Evolutionary conservation across 1,140 invertebrate genomes (phyloP).

Genomic region (Macrosteles quadrilineatus): DNA sequence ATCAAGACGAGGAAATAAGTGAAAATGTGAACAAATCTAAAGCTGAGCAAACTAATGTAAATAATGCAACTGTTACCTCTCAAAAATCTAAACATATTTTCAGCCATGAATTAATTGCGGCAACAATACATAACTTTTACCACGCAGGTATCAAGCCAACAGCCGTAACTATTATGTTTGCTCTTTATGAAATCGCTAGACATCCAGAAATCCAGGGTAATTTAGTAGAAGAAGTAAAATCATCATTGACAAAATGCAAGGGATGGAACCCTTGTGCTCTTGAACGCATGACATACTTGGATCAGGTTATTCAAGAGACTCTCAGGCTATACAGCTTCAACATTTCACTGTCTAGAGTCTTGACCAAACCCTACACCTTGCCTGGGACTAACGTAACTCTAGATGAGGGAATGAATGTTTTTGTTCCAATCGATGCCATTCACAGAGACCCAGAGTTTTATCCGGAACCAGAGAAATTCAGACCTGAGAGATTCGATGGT

Average conservation of each 20-base stretch:
- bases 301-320: constrained; percentile 55
- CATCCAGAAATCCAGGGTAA: constrained; percentile 53
- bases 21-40: too few species aligned
- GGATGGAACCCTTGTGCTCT: constrained; percentile 54
- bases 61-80: too few species aligned
- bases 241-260: constrained; percentile 36
- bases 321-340: constrained; percentile 61
- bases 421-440: constrained; percentile 54
- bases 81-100: too few species aligned
- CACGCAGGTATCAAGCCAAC: neutral
- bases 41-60: too few species aligned
- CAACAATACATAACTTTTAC: neutral
- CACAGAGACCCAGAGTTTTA: constrained; percentile 59
- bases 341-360: constrained; percentile 48
- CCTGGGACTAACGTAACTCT: constrained; percentile 53
- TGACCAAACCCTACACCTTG: constrained; percentile 52
- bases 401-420: constrained; percentile 52
- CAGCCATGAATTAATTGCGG: neutral
- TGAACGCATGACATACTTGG: constrained; percentile 56
- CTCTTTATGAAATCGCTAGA: constrained; percentile 49
- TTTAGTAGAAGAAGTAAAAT: constrained; percentile 50
- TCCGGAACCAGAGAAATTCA: constrained; percentile 62
- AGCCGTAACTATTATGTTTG: neutral
- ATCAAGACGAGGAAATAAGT: too few species aligned
- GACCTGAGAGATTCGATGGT: constrained; percentile 62